Percentiles rank a stretch among this genome's conserved stretches.
These are phyloP conservation scores for Neuroscelio doddi DNA, from an alignment of 2,888 invertebrate genomes.

Conservation along the genomic window DNA sequence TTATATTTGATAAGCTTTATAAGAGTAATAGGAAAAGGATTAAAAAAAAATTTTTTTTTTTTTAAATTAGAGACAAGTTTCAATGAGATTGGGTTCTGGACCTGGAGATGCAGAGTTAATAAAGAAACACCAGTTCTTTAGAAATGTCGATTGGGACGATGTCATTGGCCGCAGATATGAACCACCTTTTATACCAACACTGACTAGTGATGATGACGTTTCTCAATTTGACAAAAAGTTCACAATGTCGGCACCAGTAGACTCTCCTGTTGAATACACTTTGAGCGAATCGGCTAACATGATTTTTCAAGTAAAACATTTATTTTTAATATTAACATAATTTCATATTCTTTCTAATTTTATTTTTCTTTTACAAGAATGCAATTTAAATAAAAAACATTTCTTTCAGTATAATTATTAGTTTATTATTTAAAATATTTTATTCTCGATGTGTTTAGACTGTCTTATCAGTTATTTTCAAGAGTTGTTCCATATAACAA, in stretches of 20 bases:
- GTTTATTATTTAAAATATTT: no score
- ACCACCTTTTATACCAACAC: conserved; percentile 95
- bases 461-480: no score
- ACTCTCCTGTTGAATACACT: conserved; percentile 95
- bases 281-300: conserved; percentile 97
- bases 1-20: no score
- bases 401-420: no score
- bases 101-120: conserved; percentile 90
- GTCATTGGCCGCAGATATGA: conserved; percentile 90
- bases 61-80: conserved; percentile 76
- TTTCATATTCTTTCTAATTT: no score
- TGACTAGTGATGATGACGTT: conserved; percentile 95
- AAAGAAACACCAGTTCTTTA: conserved; percentile 94
- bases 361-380: no score
- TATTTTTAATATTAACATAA: no score
- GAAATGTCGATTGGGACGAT: conserved; percentile 94
- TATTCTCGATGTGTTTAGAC: no score
- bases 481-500: no score
- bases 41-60: conserved; percentile 8
- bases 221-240: conserved; percentile 99
- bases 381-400: no score
- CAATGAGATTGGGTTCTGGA: conserved; percentile 90
- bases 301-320: conserved; percentile 88
- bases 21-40: no score
- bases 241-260: conserved; percentile 96